These are phyloP conservation scores for Epicampocera succincta DNA, from an alignment of 2,888 invertebrate species.

Conservation along the genomic window DNA sequence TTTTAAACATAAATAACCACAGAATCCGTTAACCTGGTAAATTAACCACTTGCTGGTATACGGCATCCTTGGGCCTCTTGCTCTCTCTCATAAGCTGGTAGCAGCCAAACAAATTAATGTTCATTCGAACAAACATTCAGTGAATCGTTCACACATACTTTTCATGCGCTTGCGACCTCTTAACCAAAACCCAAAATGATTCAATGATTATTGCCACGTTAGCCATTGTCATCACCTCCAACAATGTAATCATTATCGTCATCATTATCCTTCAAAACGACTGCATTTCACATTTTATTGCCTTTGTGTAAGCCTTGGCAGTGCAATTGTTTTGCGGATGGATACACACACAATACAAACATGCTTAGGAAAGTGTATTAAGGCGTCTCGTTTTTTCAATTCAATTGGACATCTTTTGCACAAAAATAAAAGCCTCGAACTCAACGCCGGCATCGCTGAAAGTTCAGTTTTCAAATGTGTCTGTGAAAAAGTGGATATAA, in stretches of 20 bases:
- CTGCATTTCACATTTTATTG: slow-evolving; percentile 45
- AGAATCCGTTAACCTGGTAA: background rate
- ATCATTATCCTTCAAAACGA: slow-evolving; percentile 41
- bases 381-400: too few species aligned
- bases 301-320: slow-evolving; percentile 11
- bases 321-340: background rate
- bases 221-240: slow-evolving; percentile 59
- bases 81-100: background rate
- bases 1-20: background rate
- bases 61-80: background rate
- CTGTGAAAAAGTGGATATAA: too few species aligned
- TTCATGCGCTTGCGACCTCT: slow-evolving; percentile 51
- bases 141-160: slow-evolving; percentile 32
- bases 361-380: too few species aligned
- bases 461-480: too few species aligned
- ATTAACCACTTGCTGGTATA: background rate
- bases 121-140: slow-evolving; percentile 7
- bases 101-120: slow-evolving; percentile 22
- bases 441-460: too few species aligned
- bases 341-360: background rate
- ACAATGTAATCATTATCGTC: slow-evolving; percentile 52
- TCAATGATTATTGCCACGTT: slow-evolving; percentile 65
- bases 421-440: too few species aligned
- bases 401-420: too few species aligned
- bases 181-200: slow-evolving; percentile 61